Percentiles rank a stretch among this genome's conserved stretches.
Evolutionary conservation across 2,113 vertebrate species (phyloP).

Genomic region (Microcebus lehilahytsara): DNA sequence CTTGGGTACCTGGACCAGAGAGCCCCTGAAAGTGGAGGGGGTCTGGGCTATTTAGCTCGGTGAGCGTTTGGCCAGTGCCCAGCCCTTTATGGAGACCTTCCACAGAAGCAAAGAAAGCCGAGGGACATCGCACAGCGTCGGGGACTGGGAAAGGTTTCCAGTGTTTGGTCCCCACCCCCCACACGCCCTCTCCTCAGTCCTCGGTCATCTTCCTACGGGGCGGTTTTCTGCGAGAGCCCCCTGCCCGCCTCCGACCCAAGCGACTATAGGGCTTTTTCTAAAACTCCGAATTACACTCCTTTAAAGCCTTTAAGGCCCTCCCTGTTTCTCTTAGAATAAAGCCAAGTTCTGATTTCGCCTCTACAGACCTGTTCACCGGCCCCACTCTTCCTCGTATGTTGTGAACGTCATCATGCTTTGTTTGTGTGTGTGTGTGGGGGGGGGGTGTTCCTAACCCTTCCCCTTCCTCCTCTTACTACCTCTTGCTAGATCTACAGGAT

Average conservation of each 20-base stretch:
- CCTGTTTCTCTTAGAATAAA: conserved; percentile 54
- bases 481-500: background rate
- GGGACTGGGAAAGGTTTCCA: background rate
- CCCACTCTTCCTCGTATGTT: background rate
- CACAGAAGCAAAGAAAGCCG: background rate
- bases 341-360: background rate
- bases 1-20: background rate
- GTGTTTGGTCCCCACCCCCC: background rate
- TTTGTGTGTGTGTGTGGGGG: background rate
- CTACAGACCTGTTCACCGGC: background rate
- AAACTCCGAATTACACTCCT: background rate
- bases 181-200: background rate
- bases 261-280: background rate
- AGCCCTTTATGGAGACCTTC: background rate
- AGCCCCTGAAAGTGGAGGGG: background rate
- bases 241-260: background rate
- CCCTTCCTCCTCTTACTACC: conserved; percentile 7
- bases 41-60: background rate
- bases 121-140: background rate
- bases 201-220: background rate
- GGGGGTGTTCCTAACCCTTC: background rate
- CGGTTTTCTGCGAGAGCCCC: background rate
- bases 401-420: background rate
- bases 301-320: conserved; percentile 2
- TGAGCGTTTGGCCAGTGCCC: background rate